These are phyloP conservation scores for Caerostris extrusa DNA, from an alignment of 1,140 invertebrate genomes.

Conservation along the genomic window DNA sequence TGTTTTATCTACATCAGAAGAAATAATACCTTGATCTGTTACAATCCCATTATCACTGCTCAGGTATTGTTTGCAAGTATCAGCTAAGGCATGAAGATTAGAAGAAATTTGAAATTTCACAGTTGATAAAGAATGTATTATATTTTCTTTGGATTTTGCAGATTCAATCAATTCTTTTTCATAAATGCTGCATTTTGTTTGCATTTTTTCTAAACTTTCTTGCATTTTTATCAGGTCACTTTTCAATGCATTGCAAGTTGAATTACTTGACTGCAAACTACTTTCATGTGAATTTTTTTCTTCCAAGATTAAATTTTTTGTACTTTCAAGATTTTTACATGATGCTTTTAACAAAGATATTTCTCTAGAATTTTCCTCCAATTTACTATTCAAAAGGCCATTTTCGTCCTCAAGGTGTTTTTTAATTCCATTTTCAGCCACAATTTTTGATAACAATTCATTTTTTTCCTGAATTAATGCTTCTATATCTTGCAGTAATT, in stretches of 20 bases:
- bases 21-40: not conserved
- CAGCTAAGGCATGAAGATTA: not conserved
- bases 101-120: not conserved
- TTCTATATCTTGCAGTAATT: not conserved
- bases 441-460: not conserved
- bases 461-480: not conserved
- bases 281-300: not conserved
- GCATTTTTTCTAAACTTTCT: not conserved
- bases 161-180: constrained; percentile 32
- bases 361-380: constrained; percentile 1
- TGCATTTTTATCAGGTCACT: constrained; percentile 20
- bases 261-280: not conserved
- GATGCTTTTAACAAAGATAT: not conserved
- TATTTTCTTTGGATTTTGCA: not conserved
- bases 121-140: not conserved
- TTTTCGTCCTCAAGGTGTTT: not conserved
- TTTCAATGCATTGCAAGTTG: not conserved
- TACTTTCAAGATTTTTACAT: not conserved
- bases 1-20: not conserved
- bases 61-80: not conserved
- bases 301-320: not conserved
- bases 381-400: not conserved
- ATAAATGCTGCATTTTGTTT: constrained; percentile 31
- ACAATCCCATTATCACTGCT: not conserved
- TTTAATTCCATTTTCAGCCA: not conserved